Conservation (phyloP, 1,140 invertebrate genomes). For the Brachionus asplanchnoidis region DNA sequence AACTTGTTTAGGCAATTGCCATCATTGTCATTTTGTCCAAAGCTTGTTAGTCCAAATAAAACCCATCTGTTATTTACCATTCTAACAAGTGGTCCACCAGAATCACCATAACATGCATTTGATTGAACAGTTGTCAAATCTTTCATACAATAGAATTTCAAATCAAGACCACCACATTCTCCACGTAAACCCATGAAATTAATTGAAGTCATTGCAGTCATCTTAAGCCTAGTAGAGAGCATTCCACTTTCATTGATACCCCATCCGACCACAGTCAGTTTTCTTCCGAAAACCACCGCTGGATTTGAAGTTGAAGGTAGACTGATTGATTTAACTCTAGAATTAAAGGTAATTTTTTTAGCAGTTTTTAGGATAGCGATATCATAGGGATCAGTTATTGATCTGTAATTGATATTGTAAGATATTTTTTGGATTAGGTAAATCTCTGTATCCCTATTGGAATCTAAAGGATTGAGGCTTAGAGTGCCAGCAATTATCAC, state of each 20-base stretch:
- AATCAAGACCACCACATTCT: background rate
- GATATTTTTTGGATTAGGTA: background rate
- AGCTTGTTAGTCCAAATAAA: background rate
- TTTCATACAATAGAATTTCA: background rate
- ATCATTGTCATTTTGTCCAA: background rate
- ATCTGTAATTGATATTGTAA: background rate
- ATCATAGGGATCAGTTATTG: background rate
- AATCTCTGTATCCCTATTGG: background rate
- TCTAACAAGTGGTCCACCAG: background rate
- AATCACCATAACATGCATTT: background rate
- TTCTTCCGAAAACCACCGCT: background rate
- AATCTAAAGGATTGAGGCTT: background rate
- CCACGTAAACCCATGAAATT: background rate
- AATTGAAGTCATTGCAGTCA: background rate
- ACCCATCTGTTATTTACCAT: background rate
- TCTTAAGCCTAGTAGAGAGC: background rate
- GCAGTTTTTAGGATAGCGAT: background rate
- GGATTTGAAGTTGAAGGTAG: background rate
- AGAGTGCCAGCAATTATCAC: background rate
- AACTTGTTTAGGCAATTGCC: background rate
- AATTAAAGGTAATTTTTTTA: background rate
- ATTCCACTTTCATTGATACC: background rate
- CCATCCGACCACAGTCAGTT: background rate
- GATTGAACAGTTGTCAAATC: background rate
- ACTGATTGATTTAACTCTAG: background rate